These are phyloP conservation scores for Sminthurides bifidus DNA, from an alignment of 1,140 invertebrate genomes.

Conservation along the genomic window DNA sequence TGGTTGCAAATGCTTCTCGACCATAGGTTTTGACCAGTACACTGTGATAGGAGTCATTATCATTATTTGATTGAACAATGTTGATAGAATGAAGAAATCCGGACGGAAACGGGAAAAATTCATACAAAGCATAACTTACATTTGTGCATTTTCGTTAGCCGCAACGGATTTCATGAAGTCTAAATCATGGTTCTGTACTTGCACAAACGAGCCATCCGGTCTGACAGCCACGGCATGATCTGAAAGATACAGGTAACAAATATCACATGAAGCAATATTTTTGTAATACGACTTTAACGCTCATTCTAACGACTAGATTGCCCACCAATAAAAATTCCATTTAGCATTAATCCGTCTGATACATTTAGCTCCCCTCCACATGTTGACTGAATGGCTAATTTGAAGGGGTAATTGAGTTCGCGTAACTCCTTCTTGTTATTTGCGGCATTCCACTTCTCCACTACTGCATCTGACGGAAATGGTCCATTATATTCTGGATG, in stretches of 20 bases:
- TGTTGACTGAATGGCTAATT: constrained; percentile 35
- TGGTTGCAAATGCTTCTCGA: constrained; percentile 36
- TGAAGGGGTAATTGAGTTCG: constrained; percentile 34
- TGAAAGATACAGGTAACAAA: constrained; percentile 32
- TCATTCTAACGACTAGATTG: no score
- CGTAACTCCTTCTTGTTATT: constrained; percentile 10
- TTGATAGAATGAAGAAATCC: no score
- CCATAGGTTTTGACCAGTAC: constrained; percentile 37
- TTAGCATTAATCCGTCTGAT: constrained; percentile 37
- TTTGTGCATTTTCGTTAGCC: no score
- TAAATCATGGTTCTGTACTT: no score
- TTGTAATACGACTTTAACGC: neutral
- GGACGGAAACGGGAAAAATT: no score
- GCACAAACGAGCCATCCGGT: no score
- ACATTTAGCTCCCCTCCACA: constrained; percentile 41
- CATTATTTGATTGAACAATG: no score
- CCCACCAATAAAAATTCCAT: constrained; percentile 42
- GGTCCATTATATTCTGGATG: constrained; percentile 40
- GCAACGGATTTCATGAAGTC: no score
- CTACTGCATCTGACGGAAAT: constrained; percentile 34
- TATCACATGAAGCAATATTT: neutral
- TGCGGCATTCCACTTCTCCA: constrained; percentile 23
- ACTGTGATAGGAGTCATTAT: no score
- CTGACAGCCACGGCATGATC: constrained; percentile 44
- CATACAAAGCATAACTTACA: no score